These are phyloP conservation scores for Rhynchomys soricoides DNA, from an alignment of 2,113 vertebrate genomes.

Conservation along the genomic window DNA sequence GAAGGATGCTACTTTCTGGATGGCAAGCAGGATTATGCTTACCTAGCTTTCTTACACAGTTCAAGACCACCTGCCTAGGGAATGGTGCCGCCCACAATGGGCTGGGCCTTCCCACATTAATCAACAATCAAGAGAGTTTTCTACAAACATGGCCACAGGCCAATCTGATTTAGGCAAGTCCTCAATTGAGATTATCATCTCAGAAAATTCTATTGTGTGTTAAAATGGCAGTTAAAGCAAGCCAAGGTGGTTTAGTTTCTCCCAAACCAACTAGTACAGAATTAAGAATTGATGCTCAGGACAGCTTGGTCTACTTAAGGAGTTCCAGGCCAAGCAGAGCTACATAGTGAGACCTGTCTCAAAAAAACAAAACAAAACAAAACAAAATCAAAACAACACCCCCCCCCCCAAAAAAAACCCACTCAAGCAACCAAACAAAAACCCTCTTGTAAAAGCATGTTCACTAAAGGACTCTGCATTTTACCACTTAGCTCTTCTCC, in stretches of 20 bases:
- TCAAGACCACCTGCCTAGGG: neutral
- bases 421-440: neutral
- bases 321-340: neutral
- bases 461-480: neutral
- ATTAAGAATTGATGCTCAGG: conserved; percentile 21
- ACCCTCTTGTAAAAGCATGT: neutral
- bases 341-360: neutral
- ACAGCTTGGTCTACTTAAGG: neutral
- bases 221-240: neutral
- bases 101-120: neutral
- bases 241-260: neutral
- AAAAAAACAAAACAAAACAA: neutral
- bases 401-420: neutral
- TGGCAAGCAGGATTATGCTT: neutral
- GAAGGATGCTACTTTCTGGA: neutral
- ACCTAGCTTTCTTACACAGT: neutral
- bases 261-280: neutral
- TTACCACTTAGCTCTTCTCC: neutral
- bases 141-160: neutral
- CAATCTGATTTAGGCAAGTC: neutral
- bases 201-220: neutral
- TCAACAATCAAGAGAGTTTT: neutral
- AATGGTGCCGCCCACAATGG: neutral
- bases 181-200: neutral
- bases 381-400: neutral